Evolutionary conservation across 1,140 invertebrate species (phyloP).

Genomic region (Plodia interpunctella): DNA sequence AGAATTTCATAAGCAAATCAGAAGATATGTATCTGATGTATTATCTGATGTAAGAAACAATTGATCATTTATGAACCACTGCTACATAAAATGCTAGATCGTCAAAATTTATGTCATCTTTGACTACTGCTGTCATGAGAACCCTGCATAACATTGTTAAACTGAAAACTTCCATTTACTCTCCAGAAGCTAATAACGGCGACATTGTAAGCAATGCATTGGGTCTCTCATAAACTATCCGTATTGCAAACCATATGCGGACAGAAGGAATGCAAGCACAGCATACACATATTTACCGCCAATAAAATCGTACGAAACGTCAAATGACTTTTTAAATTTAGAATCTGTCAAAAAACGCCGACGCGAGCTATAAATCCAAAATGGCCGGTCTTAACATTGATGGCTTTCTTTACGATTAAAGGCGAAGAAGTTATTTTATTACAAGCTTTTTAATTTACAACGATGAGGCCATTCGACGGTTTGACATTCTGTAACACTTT

Average conservation of each 20-base stretch:
- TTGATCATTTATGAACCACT: background rate
- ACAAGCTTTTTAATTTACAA: conserved; percentile 44
- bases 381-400: conserved; percentile 42
- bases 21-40: no score
- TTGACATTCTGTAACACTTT: conserved; percentile 28
- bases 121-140: conserved; percentile 1
- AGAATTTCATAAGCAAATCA: no score
- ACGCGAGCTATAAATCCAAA: conserved; percentile 46
- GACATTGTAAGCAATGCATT: conserved; percentile 39
- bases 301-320: conserved; percentile 35
- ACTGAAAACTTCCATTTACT: background rate
- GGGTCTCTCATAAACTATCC: conserved; percentile 33
- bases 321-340: conserved; percentile 40
- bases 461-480: conserved; percentile 32
- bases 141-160: conserved; percentile 1
- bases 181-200: conserved; percentile 8
- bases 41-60: background rate
- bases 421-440: conserved; percentile 49
- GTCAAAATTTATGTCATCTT: background rate
- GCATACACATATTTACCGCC: conserved; percentile 35
- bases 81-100: background rate
- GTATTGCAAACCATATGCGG: conserved; percentile 14
- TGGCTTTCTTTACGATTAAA: conserved; percentile 55
- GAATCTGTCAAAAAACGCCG: conserved; percentile 41
- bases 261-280: conserved; percentile 32